Evolutionary conservation across 1,140 invertebrate species (phyloP).

Genomic region (Druon quercuslanigerum): DNA sequence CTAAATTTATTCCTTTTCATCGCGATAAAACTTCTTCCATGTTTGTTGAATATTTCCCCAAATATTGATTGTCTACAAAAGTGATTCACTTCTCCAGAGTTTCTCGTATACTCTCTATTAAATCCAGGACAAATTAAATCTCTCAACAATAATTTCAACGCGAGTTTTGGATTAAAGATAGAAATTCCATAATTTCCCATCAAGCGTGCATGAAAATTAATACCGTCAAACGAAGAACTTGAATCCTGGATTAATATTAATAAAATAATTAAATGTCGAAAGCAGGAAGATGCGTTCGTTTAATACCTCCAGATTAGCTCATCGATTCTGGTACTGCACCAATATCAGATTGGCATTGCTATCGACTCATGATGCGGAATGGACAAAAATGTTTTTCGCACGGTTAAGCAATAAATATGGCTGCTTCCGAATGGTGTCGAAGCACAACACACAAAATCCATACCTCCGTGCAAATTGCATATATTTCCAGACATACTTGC

Average conservation of each 20-base stretch:
- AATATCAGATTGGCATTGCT: neutral
- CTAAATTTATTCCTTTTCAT: too few relatives aligned
- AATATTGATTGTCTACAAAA: too few relatives aligned
- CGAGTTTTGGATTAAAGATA: too few relatives aligned
- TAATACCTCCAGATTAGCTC: neutral
- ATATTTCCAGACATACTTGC: neutral
- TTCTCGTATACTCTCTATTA: too few relatives aligned
- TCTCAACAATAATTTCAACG: too few relatives aligned
- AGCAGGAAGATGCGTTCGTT: neutral
- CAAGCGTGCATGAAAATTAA: neutral
- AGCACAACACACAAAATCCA: neutral
- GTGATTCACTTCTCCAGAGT: too few relatives aligned
- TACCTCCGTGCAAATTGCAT: neutral
- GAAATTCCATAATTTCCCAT: neutral
- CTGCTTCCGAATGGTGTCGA: neutral
- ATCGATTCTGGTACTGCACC: neutral
- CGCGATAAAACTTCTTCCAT: too few relatives aligned
- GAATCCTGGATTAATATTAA: conserved; percentile 1
- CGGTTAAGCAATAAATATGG: neutral
- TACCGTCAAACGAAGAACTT: neutral
- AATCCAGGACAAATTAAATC: too few relatives aligned
- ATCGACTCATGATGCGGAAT: conserved; percentile 24
- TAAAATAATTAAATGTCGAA: conserved; percentile 6
- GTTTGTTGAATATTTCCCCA: too few relatives aligned
- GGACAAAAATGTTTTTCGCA: conserved; percentile 12